A percentile compares a stretch with the other conserved stretches of the same genome.
These are phyloP conservation scores for Pipistrellus nathusii DNA, from an alignment of 2,797 vertebrate genomes.

Conservation along the genomic window DNA sequence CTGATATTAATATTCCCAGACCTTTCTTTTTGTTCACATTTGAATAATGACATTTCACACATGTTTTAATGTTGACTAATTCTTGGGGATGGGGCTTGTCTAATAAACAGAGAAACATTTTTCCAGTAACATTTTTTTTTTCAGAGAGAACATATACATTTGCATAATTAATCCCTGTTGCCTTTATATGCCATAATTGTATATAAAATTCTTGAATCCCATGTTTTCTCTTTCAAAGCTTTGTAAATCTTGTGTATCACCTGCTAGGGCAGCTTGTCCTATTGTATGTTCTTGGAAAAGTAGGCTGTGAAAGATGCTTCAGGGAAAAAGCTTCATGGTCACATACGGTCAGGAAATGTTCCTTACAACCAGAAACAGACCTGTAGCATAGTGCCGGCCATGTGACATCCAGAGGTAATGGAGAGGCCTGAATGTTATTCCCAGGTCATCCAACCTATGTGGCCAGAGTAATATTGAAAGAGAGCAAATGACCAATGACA, in stretches of 20 bases:
- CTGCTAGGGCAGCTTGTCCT: not conserved
- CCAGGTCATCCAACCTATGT: not conserved
- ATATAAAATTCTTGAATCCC: not conserved
- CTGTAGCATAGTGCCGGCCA: not conserved
- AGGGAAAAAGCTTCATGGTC: not conserved
- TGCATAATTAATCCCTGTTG: not conserved
- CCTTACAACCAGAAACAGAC: not conserved
- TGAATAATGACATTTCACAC: constrained; percentile 41
- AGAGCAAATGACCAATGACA: not conserved
- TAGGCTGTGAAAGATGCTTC: constrained; percentile 17
- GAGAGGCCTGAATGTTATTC: not conserved
- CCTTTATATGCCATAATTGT: not conserved
- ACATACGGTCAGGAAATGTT: not conserved
- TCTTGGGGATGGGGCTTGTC: not conserved
- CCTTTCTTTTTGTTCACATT: not conserved
- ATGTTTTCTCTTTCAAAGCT: constrained; percentile 33
- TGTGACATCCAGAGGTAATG: not conserved
- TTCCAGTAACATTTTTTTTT: constrained; percentile 18
- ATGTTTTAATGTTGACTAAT: constrained; percentile 30
- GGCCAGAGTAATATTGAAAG: not conserved
- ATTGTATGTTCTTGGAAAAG: not conserved
- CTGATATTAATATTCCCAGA: not conserved
- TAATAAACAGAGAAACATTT: not conserved
- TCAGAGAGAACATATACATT: not conserved
- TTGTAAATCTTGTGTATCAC: not conserved